Conservation (phyloP, 2,113 vertebrate species). For the Microcebus lehilahytsara region DNA sequence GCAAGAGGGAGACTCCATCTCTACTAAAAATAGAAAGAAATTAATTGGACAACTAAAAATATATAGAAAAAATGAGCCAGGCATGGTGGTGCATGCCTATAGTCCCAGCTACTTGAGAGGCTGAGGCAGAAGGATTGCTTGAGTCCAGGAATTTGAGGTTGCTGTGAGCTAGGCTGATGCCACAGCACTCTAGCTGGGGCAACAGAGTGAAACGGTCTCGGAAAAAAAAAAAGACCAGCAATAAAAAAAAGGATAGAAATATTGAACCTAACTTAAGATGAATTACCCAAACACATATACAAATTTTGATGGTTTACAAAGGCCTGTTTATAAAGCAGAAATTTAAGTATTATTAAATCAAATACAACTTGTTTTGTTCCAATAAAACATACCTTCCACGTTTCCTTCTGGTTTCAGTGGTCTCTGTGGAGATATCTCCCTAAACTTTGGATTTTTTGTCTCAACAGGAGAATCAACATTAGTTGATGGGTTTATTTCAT, state of each 20-base stretch:
- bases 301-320: neutral
- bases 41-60: too few species aligned
- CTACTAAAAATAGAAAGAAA: too few species aligned
- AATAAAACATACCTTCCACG: constrained; percentile 70
- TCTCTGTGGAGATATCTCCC: neutral
- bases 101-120: too few species aligned
- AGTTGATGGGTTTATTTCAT: constrained; percentile 48
- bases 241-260: neutral
- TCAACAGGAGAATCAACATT: constrained; percentile 33
- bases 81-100: too few species aligned
- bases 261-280: neutral
- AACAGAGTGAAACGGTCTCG: too few species aligned
- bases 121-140: too few species aligned
- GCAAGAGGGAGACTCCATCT: too few species aligned
- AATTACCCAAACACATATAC: neutral
- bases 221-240: neutral
- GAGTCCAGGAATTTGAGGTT: too few species aligned
- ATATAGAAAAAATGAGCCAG: too few species aligned
- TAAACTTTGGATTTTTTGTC: neutral
- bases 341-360: constrained; percentile 18
- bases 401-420: constrained; percentile 55
- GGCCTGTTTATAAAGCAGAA: neutral
- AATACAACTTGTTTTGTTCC: constrained; percentile 5
- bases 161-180: too few species aligned
- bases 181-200: too few species aligned